phyloP scores from a whole-genome alignment of 30 jellyfish, hydroid and myxozoan genomes.

The Aurelia aurita region DNA sequence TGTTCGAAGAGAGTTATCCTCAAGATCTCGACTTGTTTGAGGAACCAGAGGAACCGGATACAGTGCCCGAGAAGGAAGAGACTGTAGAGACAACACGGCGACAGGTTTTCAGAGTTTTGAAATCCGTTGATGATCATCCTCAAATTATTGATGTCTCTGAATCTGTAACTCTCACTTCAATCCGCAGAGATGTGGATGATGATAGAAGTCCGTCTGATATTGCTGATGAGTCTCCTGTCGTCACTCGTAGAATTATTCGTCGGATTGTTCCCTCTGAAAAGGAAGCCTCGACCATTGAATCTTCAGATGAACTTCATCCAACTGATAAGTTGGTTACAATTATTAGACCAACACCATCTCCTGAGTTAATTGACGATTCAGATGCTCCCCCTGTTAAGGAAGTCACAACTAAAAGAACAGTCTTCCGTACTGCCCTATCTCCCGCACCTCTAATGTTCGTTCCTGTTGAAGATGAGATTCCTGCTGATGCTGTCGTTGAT shows the following conservation, averaged over 20 bases:
- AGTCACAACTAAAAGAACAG: neutral
- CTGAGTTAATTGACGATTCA: neutral
- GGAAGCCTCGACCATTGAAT: too few relatives aligned
- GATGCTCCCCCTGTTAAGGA: conserved; percentile 1
- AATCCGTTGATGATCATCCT: neutral
- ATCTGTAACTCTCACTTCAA: neutral
- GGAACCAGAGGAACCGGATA: conserved; percentile 63
- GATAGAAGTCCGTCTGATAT: too few relatives aligned
- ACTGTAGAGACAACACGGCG: conserved; percentile 16
- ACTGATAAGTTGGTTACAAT: conserved; percentile 21
- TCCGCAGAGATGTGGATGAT: neutral
- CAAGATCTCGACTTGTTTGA: conserved; percentile 20
- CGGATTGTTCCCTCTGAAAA: neutral
- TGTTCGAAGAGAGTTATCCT: conserved; percentile 35
- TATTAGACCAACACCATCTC: neutral
- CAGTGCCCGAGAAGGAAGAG: conserved; percentile 38
- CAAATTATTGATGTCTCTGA: neutral
- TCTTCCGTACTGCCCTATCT: neutral
- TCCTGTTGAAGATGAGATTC: too few relatives aligned
- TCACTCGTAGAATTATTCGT: conserved; percentile 12
- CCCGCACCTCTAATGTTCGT: neutral
- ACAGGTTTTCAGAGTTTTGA: conserved; percentile 28
- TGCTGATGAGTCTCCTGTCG: neutral
- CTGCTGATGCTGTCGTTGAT: too few relatives aligned
- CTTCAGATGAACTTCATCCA: too few relatives aligned